Base-by-base conservation (phyloP, 2,113 vertebrate genomes). In the Poeciliopsis retropinna region DNA sequence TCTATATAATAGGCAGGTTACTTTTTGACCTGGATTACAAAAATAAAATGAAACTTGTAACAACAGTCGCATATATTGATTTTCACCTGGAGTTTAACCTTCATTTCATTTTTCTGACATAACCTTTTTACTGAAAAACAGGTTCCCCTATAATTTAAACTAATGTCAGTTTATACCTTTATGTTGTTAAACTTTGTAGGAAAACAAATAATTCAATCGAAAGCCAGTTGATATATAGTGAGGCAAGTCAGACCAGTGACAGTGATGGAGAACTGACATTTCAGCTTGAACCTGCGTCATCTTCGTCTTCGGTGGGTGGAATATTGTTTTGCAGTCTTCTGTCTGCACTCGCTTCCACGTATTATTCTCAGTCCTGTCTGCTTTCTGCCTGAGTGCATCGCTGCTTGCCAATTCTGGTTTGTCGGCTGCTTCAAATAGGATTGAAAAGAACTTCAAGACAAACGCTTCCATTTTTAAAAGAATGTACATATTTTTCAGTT, bases 351-450 rank as follows among this genome's bases (percentile, higher is more conserved):
- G 11, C 57, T 73, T 25, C 6, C 1, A 28, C 28, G 62, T 69
- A 29, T 70, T 62, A 64, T 60, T 75, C 28, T 32, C 60, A 51
- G 60, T 71, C 8, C 4, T 1, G 37, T 60, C 30, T 39, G 67
- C 60, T 70, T 60, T 41, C 62, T 32, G 39, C 5, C 4, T 41
- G 70, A 22, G 63, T 2, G 67, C 41, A 44, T 67, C 61, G 66
- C 1, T 0, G 31, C 17, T 64, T 61, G 72, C 72, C 79, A 83
- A 14, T 31, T 63, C 28, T 19, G 65, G 27, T 67, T 30, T 57
- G 70, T 71, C 62, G 13, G 19, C 64, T 67, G 66, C 65, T 63
- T 73, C 44, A 75, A 51, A 47, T 37, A 61, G 77, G 75, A 70
- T 30, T 60, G 34, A 80, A 57, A 79, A 29, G 72, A 77, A 80